Percentiles rank a stretch among this genome's conserved stretches.
Conservation (phyloP, 2,888 invertebrate genomes). For the Antheraea assamensis region DNA sequence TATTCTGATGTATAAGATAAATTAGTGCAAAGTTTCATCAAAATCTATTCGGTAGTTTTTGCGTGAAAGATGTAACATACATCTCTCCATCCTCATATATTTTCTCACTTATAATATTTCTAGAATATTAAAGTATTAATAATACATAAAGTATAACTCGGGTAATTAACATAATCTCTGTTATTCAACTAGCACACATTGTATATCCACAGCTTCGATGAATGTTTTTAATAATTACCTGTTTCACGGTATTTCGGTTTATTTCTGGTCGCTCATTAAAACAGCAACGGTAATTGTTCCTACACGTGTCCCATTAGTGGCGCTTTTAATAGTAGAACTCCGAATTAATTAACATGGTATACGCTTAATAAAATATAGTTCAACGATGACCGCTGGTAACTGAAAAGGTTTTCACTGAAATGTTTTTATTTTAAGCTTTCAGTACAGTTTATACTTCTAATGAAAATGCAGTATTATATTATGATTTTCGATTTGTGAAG, state of each 20-base stretch:
- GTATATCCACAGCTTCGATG: neutral
- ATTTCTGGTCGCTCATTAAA: conserved; percentile 2
- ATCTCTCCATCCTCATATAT: too few species aligned
- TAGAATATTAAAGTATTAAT: too few species aligned
- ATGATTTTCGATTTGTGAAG: too few species aligned
- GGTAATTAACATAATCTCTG: neutral
- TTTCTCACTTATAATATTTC: too few species aligned
- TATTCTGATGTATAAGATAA: too few species aligned
- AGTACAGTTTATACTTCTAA: neutral
- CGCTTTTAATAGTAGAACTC: conserved; percentile 1
- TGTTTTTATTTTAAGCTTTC: neutral
- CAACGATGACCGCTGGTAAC: neutral
- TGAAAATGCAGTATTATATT: neutral
- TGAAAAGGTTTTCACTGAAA: neutral
- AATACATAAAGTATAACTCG: too few species aligned
- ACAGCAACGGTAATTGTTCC: neutral
- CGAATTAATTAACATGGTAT: neutral
- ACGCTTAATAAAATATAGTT: neutral
- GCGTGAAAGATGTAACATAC: too few species aligned
- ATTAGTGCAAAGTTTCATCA: too few species aligned
- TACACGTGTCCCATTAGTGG: conserved; percentile 2
- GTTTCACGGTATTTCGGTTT: neutral
- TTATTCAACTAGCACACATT: neutral
- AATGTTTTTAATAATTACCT: neutral
- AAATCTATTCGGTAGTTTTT: too few species aligned